Base-by-base conservation (phyloP, 2,797 vertebrate genomes). In the Poliocrania exsul region DNA sequence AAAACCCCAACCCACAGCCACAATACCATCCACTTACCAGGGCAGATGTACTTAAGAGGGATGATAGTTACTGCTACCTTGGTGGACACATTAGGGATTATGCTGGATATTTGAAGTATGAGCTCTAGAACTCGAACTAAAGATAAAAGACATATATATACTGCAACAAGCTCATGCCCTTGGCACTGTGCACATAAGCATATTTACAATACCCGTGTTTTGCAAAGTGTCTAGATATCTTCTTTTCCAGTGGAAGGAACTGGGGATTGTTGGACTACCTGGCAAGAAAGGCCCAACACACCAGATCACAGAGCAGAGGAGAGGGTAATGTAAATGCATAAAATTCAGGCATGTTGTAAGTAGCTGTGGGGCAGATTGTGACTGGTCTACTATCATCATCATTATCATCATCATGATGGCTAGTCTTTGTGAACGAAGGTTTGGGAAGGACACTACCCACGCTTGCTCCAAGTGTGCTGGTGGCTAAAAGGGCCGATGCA, bases 261-360 rank as follows among this genome's bases (percentile, higher is more conserved):
- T 14, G 37, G 23, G 23, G 21, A 21, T 70, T 65, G 24, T 40
- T 66, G 25, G 31, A 58, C 5, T 11, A 9, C 5, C 14, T 58
- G 31, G 5, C 15, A 54, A 50, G 21, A 58, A 38, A 46, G 3
- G 1, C 8, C 15, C 0, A 1, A 10, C 1, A 6, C 14, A 1
- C 7, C 13, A 15, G 9, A 31, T 53, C 58, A 51, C 31, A 46
- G 49, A 44, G 13, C 10, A 51, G 29, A 53, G 61, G 47, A 51
- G 5, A 56, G 5, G 11, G 24, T 7, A 44, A 23, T 16, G 15
- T 42, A 42, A 53, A 56, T 5, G 1, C 2, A 2, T 23, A 29
- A 66, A 58, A 70, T 25, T 33, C 38, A 40, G 23, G 10, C 6
- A 5, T 6, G 64, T 62, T 54, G 23, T 42, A 47, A 44, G 19